These are phyloP conservation scores for Calypte anna DNA, from an alignment of 2,113 vertebrate genomes.

Conservation along the genomic window DNA sequence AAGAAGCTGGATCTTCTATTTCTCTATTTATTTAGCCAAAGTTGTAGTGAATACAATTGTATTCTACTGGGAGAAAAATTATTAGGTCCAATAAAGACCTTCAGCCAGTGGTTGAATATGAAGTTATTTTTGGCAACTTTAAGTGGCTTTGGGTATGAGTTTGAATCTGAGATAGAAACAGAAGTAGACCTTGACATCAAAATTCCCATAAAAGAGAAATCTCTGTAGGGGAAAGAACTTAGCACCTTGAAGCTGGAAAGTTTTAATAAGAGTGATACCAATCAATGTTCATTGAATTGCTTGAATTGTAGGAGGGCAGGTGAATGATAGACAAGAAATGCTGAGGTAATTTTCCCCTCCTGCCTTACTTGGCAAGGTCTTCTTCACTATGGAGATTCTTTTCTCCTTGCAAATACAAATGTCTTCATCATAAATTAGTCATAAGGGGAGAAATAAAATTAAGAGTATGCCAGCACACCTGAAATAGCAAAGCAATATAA, in stretches of 20 bases:
- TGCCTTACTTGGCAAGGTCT: neutral
- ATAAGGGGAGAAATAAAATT: neutral
- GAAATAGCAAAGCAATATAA: conserved; percentile 34
- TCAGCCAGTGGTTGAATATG: neutral
- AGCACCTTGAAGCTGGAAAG: neutral
- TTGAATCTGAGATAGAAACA: neutral
- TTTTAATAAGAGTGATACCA: conserved; percentile 6
- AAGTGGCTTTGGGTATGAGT: neutral
- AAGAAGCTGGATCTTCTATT: neutral
- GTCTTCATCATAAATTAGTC: conserved; percentile 43
- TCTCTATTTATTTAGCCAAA: neutral
- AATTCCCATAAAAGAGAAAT: neutral
- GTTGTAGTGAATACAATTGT: neutral
- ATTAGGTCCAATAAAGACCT: neutral
- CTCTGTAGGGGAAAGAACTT: neutral
- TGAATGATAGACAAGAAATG: conserved; percentile 21
- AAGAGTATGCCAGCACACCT: conserved; percentile 28
- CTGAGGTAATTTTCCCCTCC: conserved; percentile 29
- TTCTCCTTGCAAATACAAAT: conserved; percentile 1
- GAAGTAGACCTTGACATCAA: neutral
- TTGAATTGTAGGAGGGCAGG: neutral
- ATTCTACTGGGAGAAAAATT: neutral
- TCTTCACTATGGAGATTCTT: neutral
- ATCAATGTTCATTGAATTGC: neutral
- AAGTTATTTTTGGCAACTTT: neutral